phyloP scores from a whole-genome alignment of 2,888 invertebrate species.

The Drosophila cracens region DNA sequence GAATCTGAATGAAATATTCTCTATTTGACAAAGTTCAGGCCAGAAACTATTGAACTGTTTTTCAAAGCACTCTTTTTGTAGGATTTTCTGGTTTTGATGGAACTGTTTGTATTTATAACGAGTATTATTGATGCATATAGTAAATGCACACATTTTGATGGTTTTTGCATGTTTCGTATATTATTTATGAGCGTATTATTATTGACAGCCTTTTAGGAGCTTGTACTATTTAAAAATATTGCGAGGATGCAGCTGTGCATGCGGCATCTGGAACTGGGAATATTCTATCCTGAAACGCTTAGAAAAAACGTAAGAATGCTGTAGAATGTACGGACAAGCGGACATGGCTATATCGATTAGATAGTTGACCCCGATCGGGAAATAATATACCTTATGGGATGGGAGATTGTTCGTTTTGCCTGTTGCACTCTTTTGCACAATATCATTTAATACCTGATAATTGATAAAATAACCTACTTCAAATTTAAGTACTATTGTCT shows the following conservation, averaged over 20 bases:
- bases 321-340: not conserved
- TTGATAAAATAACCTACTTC: not conserved
- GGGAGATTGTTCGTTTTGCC: not conserved
- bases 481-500: not conserved
- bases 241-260: not conserved
- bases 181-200: not conserved
- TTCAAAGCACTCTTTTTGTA: slow-evolving; percentile 16
- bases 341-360: not conserved
- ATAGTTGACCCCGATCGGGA: not conserved
- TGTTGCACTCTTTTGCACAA: not conserved
- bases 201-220: not conserved
- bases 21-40: not conserved
- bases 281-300: too few relatives aligned
- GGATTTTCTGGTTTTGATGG: not conserved
- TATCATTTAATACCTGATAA: not conserved
- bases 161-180: not conserved
- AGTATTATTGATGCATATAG: not conserved
- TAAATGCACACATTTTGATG: not conserved
- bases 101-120: not conserved
- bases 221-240: not conserved
- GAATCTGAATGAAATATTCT: slow-evolving; percentile 3
- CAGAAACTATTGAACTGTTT: not conserved
- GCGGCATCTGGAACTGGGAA: too few relatives aligned
- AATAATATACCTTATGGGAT: not conserved
- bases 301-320: not conserved